Evolutionary conservation across 92 coral and sea anemone genomes (phyloP).

Genomic region (Pocillopora grandis): DNA sequence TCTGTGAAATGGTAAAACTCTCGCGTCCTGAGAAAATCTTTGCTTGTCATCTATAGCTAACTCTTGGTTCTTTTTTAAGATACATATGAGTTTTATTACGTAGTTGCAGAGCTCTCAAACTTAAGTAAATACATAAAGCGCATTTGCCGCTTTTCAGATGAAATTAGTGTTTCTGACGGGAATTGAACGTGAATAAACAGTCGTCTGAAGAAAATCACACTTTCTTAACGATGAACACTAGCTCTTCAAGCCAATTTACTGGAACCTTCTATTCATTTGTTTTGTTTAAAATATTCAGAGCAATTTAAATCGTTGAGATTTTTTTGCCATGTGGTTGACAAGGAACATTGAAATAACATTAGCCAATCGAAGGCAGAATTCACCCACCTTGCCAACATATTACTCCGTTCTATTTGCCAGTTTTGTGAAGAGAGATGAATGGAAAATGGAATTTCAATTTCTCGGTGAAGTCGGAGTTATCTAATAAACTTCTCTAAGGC

Average conservation of each 20-base stretch:
- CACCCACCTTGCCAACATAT: not conserved
- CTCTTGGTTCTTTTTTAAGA: not conserved
- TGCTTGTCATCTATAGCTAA: not conserved
- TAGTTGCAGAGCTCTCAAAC: not conserved
- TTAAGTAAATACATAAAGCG: not conserved
- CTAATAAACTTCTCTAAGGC: too few relatives aligned
- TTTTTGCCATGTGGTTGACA: not conserved
- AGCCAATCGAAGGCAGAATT: not conserved
- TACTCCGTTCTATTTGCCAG: too few relatives aligned
- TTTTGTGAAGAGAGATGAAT: too few relatives aligned
- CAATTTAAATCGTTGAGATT: not conserved
- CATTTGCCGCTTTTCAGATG: constrained; percentile 1
- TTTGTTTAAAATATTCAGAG: not conserved
- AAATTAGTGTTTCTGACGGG: not conserved
- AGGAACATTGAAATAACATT: not conserved
- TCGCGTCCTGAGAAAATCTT: not conserved
- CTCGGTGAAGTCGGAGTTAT: too few relatives aligned
- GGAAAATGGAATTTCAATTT: too few relatives aligned
- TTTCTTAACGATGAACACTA: not conserved
- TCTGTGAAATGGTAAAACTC: not conserved
- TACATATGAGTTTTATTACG: not conserved
- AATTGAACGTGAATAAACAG: not conserved
- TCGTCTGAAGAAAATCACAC: not conserved
- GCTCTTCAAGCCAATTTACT: constrained; percentile 2
- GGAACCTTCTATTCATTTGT: not conserved